Conservation (phyloP, 2,797 vertebrate genomes). For the Enteromius fasciolatus region DNA sequence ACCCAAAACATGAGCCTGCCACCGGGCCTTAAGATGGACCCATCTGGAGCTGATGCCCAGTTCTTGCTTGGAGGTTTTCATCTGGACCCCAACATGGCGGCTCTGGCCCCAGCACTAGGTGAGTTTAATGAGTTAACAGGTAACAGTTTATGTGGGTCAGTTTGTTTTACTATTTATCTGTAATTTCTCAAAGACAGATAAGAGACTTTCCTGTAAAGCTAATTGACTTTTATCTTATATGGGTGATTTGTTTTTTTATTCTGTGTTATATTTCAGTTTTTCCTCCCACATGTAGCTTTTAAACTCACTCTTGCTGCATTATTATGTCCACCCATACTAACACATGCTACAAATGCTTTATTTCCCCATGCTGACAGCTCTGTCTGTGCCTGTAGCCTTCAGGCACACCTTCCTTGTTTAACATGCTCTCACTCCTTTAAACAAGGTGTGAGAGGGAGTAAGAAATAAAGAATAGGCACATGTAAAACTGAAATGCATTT, state of each 20-base stretch:
- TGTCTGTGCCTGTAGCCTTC: conserved; percentile 40
- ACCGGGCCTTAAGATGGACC: conserved; percentile 91
- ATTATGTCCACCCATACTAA: conserved; percentile 4
- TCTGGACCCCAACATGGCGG: conserved; percentile 89
- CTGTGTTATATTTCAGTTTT: background rate
- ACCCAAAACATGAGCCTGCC: conserved; percentile 97
- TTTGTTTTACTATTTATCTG: background rate
- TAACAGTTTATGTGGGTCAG: background rate
- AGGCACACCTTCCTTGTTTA: conserved; percentile 36
- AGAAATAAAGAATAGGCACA: conserved; percentile 26
- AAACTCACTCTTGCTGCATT: background rate
- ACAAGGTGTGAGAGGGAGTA: conserved; percentile 28
- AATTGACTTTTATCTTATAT: background rate
- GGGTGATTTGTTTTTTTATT: background rate
- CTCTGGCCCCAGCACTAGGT: conserved; percentile 92
- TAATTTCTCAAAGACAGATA: background rate
- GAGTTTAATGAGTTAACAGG: conserved; percentile 65
- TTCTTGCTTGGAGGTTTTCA: conserved; percentile 95
- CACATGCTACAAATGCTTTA: conserved; percentile 22
- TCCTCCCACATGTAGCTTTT: background rate
- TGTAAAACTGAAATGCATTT: conserved; percentile 37
- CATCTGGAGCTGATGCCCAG: conserved; percentile 85
- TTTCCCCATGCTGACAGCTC: conserved; percentile 7
- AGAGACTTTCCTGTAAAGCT: background rate
- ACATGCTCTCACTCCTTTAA: conserved; percentile 42